Conservation (phyloP, 2,113 vertebrate genomes). For the Myanophis thanlyinensis region DNA sequence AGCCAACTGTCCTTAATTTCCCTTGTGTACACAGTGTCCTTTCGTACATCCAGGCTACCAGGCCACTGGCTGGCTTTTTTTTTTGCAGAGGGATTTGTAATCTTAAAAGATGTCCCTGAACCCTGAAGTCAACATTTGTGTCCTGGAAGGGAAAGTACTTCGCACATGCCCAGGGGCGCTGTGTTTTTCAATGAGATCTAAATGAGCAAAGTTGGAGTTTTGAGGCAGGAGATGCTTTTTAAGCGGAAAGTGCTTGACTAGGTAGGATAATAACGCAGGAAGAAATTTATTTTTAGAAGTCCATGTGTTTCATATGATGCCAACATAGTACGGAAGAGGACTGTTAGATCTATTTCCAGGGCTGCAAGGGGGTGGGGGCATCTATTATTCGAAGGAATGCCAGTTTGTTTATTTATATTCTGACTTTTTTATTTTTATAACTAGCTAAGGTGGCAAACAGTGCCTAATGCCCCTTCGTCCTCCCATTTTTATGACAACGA, state of each 20-base stretch:
- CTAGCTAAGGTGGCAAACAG: not conserved
- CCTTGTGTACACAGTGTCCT: not conserved
- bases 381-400: not conserved
- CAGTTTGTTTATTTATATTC: not conserved
- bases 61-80: not conserved
- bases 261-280: no score
- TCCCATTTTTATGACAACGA: no score
- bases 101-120: no score
- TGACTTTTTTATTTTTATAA: not conserved
- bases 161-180: not conserved
- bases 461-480: no score
- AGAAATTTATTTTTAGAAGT: not conserved
- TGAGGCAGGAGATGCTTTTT: not conserved
- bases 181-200: not conserved
- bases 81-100: no score
- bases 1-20: not conserved
- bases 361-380: not conserved
- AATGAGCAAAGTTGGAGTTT: not conserved
- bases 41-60: not conserved
- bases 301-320: not conserved
- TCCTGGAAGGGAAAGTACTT: not conserved
- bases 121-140: not conserved
- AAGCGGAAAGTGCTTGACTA: not conserved
- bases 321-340: not conserved
- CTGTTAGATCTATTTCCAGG: slow-evolving; percentile 19